Evolutionary conservation across 2,113 vertebrate genomes (phyloP).

Genomic region (Calypte anna): DNA sequence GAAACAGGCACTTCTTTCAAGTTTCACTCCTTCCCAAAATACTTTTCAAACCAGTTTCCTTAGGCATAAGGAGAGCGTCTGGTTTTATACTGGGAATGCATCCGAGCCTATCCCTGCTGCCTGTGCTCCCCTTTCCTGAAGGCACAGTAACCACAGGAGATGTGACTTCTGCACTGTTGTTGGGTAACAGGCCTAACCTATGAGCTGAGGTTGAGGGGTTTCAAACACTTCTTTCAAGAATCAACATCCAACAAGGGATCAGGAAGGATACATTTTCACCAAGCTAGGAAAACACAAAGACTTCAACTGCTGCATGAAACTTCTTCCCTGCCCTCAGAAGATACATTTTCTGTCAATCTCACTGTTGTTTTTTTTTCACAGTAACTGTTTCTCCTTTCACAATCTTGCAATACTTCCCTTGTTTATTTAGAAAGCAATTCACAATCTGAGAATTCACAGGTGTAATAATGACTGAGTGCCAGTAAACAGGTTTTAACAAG

Average conservation of each 20-base stretch:
- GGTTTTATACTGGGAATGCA: not conserved
- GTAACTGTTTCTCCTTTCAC: not conserved
- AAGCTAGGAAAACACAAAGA: not conserved
- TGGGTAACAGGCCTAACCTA: not conserved
- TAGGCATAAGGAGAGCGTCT: not conserved
- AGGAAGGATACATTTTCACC: not conserved
- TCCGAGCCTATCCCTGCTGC: not conserved
- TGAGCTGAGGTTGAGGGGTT: not conserved
- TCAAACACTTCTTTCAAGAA: not conserved
- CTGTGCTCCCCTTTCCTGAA: not conserved
- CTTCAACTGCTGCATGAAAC: not conserved
- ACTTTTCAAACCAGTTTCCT: not conserved
- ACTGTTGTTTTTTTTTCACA: not conserved
- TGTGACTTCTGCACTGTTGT: not conserved
- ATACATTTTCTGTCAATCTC: not conserved
- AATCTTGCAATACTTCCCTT: not conserved
- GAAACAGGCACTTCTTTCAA: not conserved
- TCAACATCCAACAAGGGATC: not conserved
- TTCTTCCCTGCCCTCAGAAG: not conserved
- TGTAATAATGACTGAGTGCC: not conserved
- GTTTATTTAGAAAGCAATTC: not conserved
- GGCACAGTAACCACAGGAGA: not conserved
- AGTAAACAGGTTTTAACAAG: slow-evolving; percentile 5
- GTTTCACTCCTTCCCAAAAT: not conserved
- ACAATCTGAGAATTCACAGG: not conserved